Conservation (phyloP, 2,888 invertebrate genomes). For the Macropis europaea region DNA sequence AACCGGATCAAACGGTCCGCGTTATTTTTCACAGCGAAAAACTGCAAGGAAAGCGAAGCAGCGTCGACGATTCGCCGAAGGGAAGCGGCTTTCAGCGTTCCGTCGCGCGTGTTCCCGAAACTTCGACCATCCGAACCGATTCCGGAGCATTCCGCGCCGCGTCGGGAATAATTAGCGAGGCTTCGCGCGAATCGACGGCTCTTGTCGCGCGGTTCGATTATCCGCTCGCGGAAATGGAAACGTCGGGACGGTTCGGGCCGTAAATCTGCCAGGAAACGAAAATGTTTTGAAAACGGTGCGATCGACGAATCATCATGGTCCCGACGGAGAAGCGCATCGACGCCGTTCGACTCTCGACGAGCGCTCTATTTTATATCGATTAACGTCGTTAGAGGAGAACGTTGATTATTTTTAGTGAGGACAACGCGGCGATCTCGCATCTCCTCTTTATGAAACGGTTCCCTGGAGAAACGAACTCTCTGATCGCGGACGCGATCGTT, state of each 20-base stretch:
- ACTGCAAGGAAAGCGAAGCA: too few relatives aligned
- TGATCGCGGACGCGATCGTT: neutral
- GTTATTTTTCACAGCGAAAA: too few relatives aligned
- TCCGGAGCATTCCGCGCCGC: neutral
- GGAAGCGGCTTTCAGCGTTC: too few relatives aligned
- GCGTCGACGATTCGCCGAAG: too few relatives aligned
- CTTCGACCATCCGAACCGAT: too few relatives aligned
- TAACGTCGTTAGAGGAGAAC: slow-evolving; percentile 24
- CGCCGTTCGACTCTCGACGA: slow-evolving; percentile 30
- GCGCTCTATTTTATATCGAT: slow-evolving; percentile 37
- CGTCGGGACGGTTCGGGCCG: too few relatives aligned
- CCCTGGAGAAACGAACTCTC: too few relatives aligned
- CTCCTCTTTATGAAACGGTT: too few relatives aligned
- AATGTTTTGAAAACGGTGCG: slow-evolving; percentile 5
- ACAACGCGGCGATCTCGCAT: too few relatives aligned
- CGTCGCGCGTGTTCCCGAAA: too few relatives aligned
- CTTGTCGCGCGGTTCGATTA: neutral
- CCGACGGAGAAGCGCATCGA: slow-evolving; percentile 1
- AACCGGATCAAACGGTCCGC: too few relatives aligned
- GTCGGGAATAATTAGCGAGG: slow-evolving; percentile 12
- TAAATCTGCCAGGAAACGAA: neutral
- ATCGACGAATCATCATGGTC: slow-evolving; percentile 25
- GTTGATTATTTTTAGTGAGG: slow-evolving; percentile 5
- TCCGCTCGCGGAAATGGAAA: neutral
- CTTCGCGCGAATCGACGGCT: neutral